Evolutionary conservation across 53 echinoderm and acorn worm genomes (phyloP), one percentile per base, ranked within the genome.

Genomic region (Zoroaster sp.): DNA sequence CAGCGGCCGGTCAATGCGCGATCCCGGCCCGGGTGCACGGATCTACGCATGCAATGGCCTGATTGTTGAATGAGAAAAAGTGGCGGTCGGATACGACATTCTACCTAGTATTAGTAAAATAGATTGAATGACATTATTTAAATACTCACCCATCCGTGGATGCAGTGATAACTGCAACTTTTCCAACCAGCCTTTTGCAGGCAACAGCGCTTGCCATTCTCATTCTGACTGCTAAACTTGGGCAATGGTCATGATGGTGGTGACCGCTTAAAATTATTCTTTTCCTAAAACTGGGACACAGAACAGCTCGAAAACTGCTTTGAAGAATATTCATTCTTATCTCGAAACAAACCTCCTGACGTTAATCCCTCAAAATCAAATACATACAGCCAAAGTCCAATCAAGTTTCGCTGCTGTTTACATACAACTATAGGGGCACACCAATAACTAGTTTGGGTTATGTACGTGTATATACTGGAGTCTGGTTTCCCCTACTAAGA

Each of bases 121-220:
- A 52, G 53, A 17, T 13, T 17, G 53, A 52, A 13, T 11, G 53
- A 17, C 12, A 52, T n/a, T 13, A 13, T 11, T 13, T 11, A 52
- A 68, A 12, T 30, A 53, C 90, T 95, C 83, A 94, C 96, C 96
- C 96, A 1, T 96, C 94, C 20, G 96, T 91, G 0, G 96, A 96
- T 20, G 96, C 96, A 4, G 96, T 96, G 18, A 96, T 93, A 35
- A 96, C 83, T 2, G 96, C 96, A 31, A 96, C 96, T 94, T 96
- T 96, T 59, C 96, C 96, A 30, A 91, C 89, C 70, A 96, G 43
- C 53, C 94, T 88, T 74, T 88, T 94, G 51, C 87, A 80, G 55
- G 74, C 82, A 4, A 87, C 73, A 15, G 82, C 83, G 88, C 94
- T 82, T 43, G 91, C 76, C 93, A 93, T n/a, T n/a, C n/a, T n/a